Evolutionary conservation across 2,888 invertebrate genomes (phyloP).

Genomic region (Caenorhabditis parvicauda): DNA sequence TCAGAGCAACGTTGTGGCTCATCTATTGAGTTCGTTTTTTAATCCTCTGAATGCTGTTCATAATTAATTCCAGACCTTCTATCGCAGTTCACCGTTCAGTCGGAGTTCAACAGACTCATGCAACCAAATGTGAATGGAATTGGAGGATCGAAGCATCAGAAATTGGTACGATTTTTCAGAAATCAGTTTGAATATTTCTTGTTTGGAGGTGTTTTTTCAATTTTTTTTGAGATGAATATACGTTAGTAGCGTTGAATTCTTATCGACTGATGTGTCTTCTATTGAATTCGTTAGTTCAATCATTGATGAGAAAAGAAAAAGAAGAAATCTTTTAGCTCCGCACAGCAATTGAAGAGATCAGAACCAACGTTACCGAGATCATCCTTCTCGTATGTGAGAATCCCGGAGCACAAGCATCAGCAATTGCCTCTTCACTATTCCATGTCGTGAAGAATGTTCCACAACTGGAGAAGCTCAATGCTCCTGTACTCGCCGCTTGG

Average conservation of each 20-base stretch:
- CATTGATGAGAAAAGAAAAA: not conserved
- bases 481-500: constrained; percentile 24
- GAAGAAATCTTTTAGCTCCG: constrained; percentile 17
- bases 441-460: constrained; percentile 22
- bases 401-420: constrained; percentile 11
- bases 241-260: too few species aligned
- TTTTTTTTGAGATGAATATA: too few species aligned
- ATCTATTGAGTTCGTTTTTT: constrained; percentile 28
- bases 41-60: not conserved
- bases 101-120: constrained; percentile 33
- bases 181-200: too few species aligned
- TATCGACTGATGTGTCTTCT: too few species aligned
- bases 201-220: too few species aligned
- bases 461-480: constrained; percentile 25
- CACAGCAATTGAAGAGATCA: constrained; percentile 29
- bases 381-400: constrained; percentile 23
- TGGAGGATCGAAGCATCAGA: constrained; percentile 43
- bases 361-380: constrained; percentile 12
- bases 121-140: constrained; percentile 43
- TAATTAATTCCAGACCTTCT: constrained; percentile 25
- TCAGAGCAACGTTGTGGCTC: constrained; percentile 14
- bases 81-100: constrained; percentile 25
- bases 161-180: constrained; percentile 16
- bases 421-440: constrained; percentile 24
- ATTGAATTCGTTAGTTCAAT: too few species aligned